Base-by-base conservation (phyloP, 2,797 vertebrate species). In the Poeciliopsis gracilis region DNA sequence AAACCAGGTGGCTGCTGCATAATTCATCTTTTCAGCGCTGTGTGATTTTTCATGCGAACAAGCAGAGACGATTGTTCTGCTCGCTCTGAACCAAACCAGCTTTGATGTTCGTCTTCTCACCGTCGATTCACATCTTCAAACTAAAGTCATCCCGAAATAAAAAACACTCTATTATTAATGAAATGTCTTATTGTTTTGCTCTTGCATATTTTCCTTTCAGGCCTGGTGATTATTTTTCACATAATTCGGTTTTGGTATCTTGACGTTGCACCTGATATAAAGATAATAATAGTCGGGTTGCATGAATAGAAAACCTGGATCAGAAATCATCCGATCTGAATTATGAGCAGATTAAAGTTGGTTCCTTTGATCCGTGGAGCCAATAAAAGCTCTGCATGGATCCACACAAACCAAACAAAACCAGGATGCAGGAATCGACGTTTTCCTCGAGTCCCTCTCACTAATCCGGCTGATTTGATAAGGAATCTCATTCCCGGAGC, bases 401-500 rank as follows among this genome's bases (percentile, higher is more conserved):
- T 4, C 3, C 63, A 73, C 77, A 85, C 80, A 77, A 55, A 83
- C 82, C 77, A 0, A 38, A 72, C 70, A 46, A 57, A 77, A 72
- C 57, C 84, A 82, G 84, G 90, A 87, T 86, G 88, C 69, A 75
- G 76, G 82, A 89, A 92, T 92, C 71, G 92, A 93, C 83, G 61
- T 92, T 93, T 86, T 80, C 80, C 83, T 76, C 72, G 72, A 89
- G 87, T 88, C 87, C 82, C 83, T 78, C 28, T 74, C 83, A 87
- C 90, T 94, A 95, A 95, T 95, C 94, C 90, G 77, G 55, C 72
- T 93, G 91, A 93, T 95, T 93, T 94, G 94, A 95, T 95, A 94
- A 94, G 92, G 80, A 92, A 93, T 93, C 92, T 93, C 89, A 92
- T 92, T 91, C 90, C 86, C 82, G 76, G 76, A 25, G 79, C 72